Evolutionary conservation across 2,113 vertebrate genomes (phyloP).

Genomic region (Danio rerio): DNA sequence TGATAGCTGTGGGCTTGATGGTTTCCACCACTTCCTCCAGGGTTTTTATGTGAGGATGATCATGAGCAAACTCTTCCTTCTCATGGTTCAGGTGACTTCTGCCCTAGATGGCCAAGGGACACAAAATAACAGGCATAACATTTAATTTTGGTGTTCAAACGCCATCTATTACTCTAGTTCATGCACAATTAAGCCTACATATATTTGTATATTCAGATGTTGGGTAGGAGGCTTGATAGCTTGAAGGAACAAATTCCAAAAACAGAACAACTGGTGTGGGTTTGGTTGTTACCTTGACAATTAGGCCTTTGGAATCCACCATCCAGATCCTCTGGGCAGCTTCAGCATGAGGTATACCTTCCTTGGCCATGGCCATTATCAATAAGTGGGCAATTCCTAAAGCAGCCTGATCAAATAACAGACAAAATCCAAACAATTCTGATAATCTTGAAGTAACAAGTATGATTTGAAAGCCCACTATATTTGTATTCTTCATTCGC

Average conservation of each 20-base stretch:
- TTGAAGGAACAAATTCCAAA: not conserved
- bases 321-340: conserved; percentile 94
- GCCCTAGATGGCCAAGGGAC: conserved; percentile 75
- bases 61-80: conserved; percentile 92
- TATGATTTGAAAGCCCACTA: not conserved
- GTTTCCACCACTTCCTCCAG: conserved; percentile 90
- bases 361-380: conserved; percentile 93
- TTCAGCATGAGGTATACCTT: conserved; percentile 82
- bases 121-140: not conserved
- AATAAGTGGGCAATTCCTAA: conserved; percentile 93
- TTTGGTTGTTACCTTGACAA: conserved; percentile 86
- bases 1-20: conserved; percentile 92
- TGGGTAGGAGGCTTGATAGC: conserved; percentile 13
- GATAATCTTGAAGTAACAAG: not conserved
- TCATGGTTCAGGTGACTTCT: conserved; percentile 90
- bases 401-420: conserved; percentile 80
- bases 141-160: not conserved
- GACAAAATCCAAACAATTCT: conserved; percentile 14
- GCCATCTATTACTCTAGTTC: not conserved
- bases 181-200: conserved; percentile 27
- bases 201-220: conserved; percentile 3
- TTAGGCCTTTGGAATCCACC: conserved; percentile 95
- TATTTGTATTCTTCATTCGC: not conserved
- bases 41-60: conserved; percentile 84
- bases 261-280: not conserved